A percentile compares a stretch with the other conserved stretches of the same genome.
Evolutionary conservation across 2,888 invertebrate species (phyloP).

Genomic region (Micropterix aruncella): DNA sequence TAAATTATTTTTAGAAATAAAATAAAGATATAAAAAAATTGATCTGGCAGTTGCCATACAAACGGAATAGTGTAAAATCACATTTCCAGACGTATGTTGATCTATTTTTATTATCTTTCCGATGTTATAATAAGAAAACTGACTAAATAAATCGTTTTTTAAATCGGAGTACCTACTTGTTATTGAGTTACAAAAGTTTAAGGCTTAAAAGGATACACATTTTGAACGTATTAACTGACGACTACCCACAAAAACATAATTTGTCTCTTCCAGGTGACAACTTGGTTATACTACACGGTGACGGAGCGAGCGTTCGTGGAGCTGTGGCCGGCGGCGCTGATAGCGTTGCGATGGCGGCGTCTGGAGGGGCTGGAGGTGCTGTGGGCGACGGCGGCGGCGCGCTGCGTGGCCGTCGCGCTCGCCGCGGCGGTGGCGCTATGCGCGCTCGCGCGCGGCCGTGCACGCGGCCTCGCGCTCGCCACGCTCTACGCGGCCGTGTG

Average conservation of each 20-base stretch:
- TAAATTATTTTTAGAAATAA: too few species aligned
- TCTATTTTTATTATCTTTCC: too few species aligned
- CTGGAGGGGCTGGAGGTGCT: constrained; percentile 59
- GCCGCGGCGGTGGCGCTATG: constrained; percentile 42
- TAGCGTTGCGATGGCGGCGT: constrained; percentile 42
- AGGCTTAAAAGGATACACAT: too few species aligned
- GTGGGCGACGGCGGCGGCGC: constrained; percentile 52
- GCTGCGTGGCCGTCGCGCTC: constrained; percentile 39
- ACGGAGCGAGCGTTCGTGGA: constrained; percentile 55
- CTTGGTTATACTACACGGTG: constrained; percentile 45
- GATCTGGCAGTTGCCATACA: too few species aligned
- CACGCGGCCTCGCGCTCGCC: constrained; percentile 39
- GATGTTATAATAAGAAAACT: too few species aligned
- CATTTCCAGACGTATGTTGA: too few species aligned
- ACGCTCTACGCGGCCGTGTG: constrained; percentile 52
- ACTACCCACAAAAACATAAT: too few species aligned
- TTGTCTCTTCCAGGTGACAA: constrained; percentile 37
- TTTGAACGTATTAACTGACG: too few species aligned
- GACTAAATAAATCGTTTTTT: too few species aligned
- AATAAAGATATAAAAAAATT: too few species aligned
- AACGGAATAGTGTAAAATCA: too few species aligned
- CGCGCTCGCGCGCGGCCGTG: constrained; percentile 40
- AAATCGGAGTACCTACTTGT: background rate
- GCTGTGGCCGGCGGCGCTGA: constrained; percentile 42
- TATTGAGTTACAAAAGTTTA: too few species aligned